phyloP scores from a whole-genome alignment of 1,140 invertebrate species.

The Teleopsis dalmanni region DNA sequence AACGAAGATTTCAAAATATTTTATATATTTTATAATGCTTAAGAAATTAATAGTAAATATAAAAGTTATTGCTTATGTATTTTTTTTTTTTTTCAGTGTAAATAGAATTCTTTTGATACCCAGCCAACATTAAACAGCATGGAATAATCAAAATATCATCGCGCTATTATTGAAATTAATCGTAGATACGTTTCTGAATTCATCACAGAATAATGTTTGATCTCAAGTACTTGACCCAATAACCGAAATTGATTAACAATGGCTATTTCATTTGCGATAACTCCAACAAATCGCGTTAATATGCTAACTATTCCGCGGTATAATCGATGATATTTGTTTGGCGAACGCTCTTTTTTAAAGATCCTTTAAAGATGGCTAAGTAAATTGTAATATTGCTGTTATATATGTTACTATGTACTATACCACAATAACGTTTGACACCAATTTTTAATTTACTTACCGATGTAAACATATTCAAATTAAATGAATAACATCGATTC shows the following conservation, averaged over 20 bases:
- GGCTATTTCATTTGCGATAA: background rate
- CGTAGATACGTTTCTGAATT: no score
- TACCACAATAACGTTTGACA: background rate
- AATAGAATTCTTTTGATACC: no score
- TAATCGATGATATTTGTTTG: constrained; percentile 31
- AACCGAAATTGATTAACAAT: no score
- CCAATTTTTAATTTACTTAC: constrained; percentile 13
- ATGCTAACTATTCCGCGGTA: background rate
- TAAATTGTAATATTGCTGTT: constrained; percentile 1
- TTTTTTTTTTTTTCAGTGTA: no score
- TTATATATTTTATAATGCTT: background rate
- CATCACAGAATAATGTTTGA: no score
- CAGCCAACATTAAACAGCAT: no score
- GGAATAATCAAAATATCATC: no score
- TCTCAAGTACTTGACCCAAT: no score
- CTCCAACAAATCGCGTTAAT: background rate
- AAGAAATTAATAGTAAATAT: no score
- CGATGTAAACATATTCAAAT: constrained; percentile 29
- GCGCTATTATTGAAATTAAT: no score
- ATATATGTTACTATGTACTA: background rate
- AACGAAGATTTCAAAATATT: background rate
- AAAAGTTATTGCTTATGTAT: no score
- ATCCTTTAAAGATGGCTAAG: constrained; percentile 35
- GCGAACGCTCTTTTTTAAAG: constrained; percentile 34
- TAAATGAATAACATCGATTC: constrained; percentile 24